Evolutionary conservation across 2,888 invertebrate genomes (phyloP).

Genomic region (Apomyelois bistriatella): DNA sequence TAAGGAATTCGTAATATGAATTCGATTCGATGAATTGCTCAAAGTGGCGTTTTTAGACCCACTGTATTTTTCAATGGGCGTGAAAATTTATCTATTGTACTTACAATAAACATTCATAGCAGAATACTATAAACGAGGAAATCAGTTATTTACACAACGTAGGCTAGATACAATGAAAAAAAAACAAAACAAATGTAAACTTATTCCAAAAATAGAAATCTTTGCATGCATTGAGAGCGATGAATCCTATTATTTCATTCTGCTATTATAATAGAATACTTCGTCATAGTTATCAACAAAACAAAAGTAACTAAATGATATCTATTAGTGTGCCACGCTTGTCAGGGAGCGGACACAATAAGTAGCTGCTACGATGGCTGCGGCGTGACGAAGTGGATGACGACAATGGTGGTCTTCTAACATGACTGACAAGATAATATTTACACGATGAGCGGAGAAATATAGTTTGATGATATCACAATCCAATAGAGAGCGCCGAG

Average conservation of each 20-base stretch:
- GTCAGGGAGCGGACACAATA: background rate
- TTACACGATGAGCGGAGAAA: background rate
- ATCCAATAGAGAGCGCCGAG: background rate
- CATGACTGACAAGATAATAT: constrained; percentile 13
- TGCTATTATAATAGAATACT: background rate
- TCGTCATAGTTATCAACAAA: background rate
- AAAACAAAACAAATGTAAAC: no score
- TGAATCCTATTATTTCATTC: background rate
- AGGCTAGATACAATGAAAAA: no score
- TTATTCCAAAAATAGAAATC: no score
- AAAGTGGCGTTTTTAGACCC: no score
- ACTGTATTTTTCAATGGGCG: no score
- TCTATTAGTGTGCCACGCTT: constrained; percentile 9
- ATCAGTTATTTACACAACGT: no score
- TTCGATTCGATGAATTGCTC: no score
- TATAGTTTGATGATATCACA: background rate
- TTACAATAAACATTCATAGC: no score
- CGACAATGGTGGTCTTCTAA: constrained; percentile 8
- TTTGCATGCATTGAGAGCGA: no score
- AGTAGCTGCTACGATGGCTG: background rate
- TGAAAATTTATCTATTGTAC: no score
- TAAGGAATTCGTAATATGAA: no score
- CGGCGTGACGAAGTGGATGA: background rate
- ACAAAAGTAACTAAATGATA: background rate
- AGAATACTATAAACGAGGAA: no score